phyloP scores from a whole-genome alignment of 2,113 vertebrate genomes.

The Tragulus kanchil region DNA sequence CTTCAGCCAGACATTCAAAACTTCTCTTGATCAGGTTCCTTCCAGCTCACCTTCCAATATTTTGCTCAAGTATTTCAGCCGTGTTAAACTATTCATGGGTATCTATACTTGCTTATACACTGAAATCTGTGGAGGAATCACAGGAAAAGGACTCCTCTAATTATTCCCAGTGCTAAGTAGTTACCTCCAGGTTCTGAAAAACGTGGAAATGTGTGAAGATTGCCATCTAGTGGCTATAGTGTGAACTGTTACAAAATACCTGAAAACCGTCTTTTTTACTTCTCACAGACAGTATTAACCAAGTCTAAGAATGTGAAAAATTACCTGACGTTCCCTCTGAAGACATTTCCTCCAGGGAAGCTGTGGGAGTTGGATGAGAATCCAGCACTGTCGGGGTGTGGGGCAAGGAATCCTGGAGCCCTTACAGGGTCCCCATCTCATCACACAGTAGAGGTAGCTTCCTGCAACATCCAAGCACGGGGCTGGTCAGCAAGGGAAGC shows the following conservation, averaged over 20 bases:
- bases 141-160: neutral
- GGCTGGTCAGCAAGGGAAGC: neutral
- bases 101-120: neutral
- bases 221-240: slow-evolving; percentile 73
- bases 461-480: neutral
- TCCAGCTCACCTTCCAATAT: neutral
- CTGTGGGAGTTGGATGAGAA: neutral
- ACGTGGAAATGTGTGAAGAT: neutral
- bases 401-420: neutral
- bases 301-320: neutral
- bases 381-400: neutral
- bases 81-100: neutral
- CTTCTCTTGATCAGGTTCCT: neutral
- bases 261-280: neutral
- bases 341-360: neutral
- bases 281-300: neutral
- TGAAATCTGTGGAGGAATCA: neutral
- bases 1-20: neutral
- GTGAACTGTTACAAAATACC: neutral
- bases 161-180: neutral
- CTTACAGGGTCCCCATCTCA: no score
- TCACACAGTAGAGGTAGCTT: neutral
- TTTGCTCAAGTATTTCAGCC: neutral
- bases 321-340: neutral
- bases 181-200: neutral